A percentile compares a stretch with the other conserved stretches of the same genome.
These are phyloP conservation scores for Phyllostomus hastatus DNA, from an alignment of 2,113 vertebrate species.

Conservation along the genomic window DNA sequence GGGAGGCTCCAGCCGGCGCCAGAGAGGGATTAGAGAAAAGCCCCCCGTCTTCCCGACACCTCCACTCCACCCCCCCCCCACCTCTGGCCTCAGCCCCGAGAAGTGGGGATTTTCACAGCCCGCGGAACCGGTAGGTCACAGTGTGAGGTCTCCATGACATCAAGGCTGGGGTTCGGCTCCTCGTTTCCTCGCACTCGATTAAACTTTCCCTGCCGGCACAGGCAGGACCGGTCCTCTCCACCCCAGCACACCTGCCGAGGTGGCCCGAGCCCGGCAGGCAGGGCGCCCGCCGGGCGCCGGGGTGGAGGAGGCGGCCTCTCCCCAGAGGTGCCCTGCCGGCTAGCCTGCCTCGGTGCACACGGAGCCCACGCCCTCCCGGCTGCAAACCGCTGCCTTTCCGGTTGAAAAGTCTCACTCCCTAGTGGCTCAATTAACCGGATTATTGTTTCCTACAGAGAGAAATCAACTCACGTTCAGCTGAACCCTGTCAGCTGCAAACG, in stretches of 20 bases:
- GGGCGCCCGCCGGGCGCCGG: not conserved
- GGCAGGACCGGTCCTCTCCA: not conserved
- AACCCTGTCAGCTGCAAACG: conserved; percentile 61
- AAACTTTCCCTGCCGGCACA: not conserved
- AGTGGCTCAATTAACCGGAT: conserved; percentile 98
- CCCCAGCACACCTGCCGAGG: not conserved
- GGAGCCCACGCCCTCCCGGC: not conserved
- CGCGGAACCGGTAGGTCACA: not conserved
- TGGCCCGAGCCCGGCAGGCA: not conserved
- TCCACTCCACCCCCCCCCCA: not conserved
- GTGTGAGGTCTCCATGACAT: not conserved
- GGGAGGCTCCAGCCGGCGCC: not conserved
- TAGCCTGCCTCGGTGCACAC: not conserved
- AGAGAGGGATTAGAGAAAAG: not conserved
- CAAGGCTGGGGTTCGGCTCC: not conserved
- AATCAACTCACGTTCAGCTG: conserved; percentile 84
- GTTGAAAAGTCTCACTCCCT: conserved; percentile 89
- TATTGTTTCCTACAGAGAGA: conserved; percentile 92
- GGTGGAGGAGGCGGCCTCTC: not conserved
- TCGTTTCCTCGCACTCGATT: not conserved
- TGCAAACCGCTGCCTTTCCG: conserved; percentile 78
- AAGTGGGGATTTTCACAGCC: not conserved
- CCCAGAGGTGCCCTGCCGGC: accelerated
- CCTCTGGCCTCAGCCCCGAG: not conserved
- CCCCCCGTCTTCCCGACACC: not conserved